Evolutionary conservation across 2,888 invertebrate genomes (phyloP), one percentile per base, ranked within the genome.

Genomic region (Pheosia tremula): DNA sequence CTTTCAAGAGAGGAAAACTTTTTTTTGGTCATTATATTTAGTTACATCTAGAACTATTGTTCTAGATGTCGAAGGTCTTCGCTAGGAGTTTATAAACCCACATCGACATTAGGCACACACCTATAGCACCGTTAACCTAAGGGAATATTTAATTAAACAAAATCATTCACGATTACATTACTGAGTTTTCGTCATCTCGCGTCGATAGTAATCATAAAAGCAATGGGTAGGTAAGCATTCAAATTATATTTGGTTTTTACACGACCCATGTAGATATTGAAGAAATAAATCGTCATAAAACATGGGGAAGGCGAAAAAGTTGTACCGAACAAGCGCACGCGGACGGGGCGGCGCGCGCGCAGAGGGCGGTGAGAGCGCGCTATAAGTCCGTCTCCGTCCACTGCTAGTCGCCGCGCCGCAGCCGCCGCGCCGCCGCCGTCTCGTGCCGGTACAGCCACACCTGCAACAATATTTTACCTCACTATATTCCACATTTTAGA

Each of bases 401-500:
- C 93, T 95, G 95, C 95, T 95, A 95, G 93, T 95, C 95, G 81
- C 95, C 95, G 79, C 95, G 94, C 73, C 94, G 94, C 68, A 91
- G 66, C 67, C 94, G 92, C 68, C 95, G 82, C 74, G 94, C 92
- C 67, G 91, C 93, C 68, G 93, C 93, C 52, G 94, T 93, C 74
- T 91, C 91, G 71, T 88, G 87, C 1, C 93, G 90, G 81, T 91
- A 94, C 72, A 91, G 60, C 93, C 94, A 94, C 68, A 94, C 94
- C 94, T 94, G 83, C 55, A 80, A 82, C 49, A 43, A 43, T 43
- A 43, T n/a, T 11, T 47, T 47, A 47, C 41, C 5, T 41, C 41
- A 41, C 24, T 24, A 24, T 24, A 24, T 24, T 24, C 0, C 24
- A 24, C 24, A 24, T 24, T 24, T 24, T 24, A 24, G 24, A 2